phyloP scores from a whole-genome alignment of 2,113 vertebrate species.

The Gila orcuttii region DNA sequence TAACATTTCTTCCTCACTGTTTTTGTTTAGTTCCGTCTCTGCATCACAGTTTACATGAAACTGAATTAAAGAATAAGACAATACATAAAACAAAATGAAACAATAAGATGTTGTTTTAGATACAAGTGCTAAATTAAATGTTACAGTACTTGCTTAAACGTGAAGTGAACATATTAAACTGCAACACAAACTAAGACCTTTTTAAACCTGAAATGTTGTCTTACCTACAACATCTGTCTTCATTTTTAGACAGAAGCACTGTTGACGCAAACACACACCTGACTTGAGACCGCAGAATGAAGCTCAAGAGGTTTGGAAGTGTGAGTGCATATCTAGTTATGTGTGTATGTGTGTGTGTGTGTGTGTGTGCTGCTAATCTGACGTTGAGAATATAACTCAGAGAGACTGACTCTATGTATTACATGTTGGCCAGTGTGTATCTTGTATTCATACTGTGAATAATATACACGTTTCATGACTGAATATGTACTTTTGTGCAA shows the following conservation, averaged over 20 bases:
- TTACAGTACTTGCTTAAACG: background rate
- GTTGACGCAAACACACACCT: constrained; percentile 22
- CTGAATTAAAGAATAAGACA: background rate
- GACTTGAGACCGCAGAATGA: constrained; percentile 22
- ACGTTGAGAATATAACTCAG: constrained; percentile 46
- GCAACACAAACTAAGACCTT: constrained; percentile 1
- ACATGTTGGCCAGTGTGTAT: background rate
- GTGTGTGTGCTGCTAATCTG: constrained; percentile 48
- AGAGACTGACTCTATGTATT: constrained; percentile 23
- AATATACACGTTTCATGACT: too few relatives aligned
- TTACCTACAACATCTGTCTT: constrained; percentile 83
- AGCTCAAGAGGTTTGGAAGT: constrained; percentile 29
- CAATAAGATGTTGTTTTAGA: background rate
- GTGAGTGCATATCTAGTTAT: constrained; percentile 34
- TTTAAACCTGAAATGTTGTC: constrained; percentile 55
- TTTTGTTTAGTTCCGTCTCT: background rate
- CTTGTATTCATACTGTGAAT: background rate
- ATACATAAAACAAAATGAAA: constrained; percentile 3
- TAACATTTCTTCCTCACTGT: background rate
- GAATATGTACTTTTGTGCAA: background rate
- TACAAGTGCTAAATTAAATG: background rate
- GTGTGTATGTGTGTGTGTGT: constrained; percentile 25
- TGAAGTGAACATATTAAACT: background rate
- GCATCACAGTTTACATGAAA: background rate
- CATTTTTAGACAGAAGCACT: constrained; percentile 71